Base-by-base conservation (phyloP, 2,797 vertebrate genomes). In the Nyctibius grandis region DNA sequence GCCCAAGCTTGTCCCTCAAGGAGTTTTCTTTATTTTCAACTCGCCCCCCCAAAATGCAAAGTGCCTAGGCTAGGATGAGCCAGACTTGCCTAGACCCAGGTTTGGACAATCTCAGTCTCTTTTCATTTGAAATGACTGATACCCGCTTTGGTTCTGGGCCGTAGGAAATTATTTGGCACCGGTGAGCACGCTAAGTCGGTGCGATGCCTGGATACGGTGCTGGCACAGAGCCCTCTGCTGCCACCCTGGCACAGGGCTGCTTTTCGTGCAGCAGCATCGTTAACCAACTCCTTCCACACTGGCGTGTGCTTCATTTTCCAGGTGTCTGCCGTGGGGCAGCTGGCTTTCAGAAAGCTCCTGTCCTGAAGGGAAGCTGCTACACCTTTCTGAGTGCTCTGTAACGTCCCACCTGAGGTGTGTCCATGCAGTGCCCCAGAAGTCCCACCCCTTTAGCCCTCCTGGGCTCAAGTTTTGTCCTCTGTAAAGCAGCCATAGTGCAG, bases 401-500 rank as follows among this genome's bases (percentile, higher is more conserved):
- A 83, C 1, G 2, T 54, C 59, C 47, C 20, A 3, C 8, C 23
- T 56, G 48, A 20, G 26, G 33, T 33, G 7, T 59, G 47, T 51
- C 85, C 40, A 12, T 15, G 44, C 29, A 42, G 44, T 4, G 0
- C 4, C 36, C 61, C 47, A 42, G 28, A 76, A 84, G 61, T 57
- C n/a, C 48, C 48, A n/a, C 26, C 53, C 38, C 45, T 85, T 92
- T 18, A 89, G 21, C 29, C 50, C 36, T 85, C 50, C 51, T 61
- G 47, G 69, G 47, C 22, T 81, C 82, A 53, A 53, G 68, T n/a
- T 94, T 51, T 80, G 64, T 57, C 29, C 36, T 57, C 69, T 2
- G 0, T 38, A 31, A 36, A 83, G 72, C 48, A 54, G 42, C 40
- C 48, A 28, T 3, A 53, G 38, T 0, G 0, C 12, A 50, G 50